Conservation (phyloP, 2,113 vertebrate species). For the Centropus unirufus region DNA sequence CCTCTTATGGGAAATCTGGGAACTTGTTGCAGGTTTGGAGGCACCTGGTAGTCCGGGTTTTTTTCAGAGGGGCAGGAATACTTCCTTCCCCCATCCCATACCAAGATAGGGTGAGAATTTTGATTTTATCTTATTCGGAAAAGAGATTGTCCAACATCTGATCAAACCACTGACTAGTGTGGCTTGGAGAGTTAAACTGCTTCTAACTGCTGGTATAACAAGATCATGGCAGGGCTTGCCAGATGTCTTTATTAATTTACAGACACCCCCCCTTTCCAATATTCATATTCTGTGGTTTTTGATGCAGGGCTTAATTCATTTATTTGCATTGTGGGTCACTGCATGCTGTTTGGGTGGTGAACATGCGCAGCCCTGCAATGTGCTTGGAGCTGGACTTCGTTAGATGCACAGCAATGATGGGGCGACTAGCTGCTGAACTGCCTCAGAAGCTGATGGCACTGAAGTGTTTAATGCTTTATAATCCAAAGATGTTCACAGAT, state of each 20-base stretch:
- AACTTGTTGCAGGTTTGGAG: neutral
- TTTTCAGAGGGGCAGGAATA: neutral
- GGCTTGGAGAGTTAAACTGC: neutral
- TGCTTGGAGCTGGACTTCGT: neutral
- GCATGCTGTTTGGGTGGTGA: neutral
- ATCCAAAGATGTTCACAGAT: neutral
- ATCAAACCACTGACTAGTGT: neutral
- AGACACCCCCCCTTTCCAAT: neutral
- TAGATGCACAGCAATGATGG: neutral
- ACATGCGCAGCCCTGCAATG: fast-evolving
- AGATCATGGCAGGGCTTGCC: neutral
- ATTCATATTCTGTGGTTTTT: neutral
- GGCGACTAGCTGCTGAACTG: neutral
- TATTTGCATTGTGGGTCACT: neutral
- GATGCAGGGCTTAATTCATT: neutral
- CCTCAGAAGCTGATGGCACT: neutral
- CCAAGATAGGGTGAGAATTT: neutral
- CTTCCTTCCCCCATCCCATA: neutral
- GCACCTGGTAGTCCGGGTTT: neutral
- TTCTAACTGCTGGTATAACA: neutral
- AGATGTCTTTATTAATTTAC: neutral
- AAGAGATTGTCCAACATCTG: neutral
- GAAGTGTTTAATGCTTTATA: neutral
- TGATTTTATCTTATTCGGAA: neutral
- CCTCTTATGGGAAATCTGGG: too few species aligned